These are phyloP conservation scores for Minunthozetes semirufus DNA, from an alignment of 2,888 invertebrate genomes.

Conservation along the genomic window DNA sequence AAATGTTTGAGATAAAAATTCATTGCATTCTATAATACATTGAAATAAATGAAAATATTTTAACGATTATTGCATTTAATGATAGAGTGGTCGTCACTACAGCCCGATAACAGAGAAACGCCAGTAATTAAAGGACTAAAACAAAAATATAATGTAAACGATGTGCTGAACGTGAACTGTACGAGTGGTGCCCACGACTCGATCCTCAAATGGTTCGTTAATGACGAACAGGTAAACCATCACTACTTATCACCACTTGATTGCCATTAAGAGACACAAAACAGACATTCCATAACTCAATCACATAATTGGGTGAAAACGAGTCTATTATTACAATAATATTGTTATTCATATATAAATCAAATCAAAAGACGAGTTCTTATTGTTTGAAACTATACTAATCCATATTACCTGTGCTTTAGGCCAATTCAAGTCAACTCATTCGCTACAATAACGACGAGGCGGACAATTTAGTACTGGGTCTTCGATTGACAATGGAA, in stretches of 20 bases:
- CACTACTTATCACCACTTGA: background rate
- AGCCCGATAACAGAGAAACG: slow-evolving; percentile 33
- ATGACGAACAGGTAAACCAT: slow-evolving; percentile 32
- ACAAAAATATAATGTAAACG: slow-evolving; percentile 36
- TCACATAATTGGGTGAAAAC: background rate
- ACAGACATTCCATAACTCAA: background rate
- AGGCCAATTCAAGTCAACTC: slow-evolving; percentile 34
- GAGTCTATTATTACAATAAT: too few relatives aligned
- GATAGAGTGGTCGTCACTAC: slow-evolving; percentile 8
- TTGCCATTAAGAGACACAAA: background rate
- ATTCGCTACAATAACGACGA: slow-evolving; percentile 15
- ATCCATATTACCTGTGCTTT: too few relatives aligned
- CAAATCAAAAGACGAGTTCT: background rate
- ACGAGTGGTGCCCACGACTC: slow-evolving; percentile 21
- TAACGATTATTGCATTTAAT: background rate
- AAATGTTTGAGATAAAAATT: too few relatives aligned
- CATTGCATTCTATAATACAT: too few relatives aligned
- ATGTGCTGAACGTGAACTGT: slow-evolving; percentile 34
- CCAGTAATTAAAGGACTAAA: slow-evolving; percentile 35
- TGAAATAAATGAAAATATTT: background rate
- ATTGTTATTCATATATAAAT: too few relatives aligned
- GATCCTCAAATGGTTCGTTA: slow-evolving; percentile 35
- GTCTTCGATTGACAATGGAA: slow-evolving; percentile 35
- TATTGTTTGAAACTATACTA: background rate
- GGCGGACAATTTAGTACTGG: slow-evolving; percentile 9